phyloP scores from a whole-genome alignment of 1,140 invertebrate genomes.

The Oscheius sp. region DNA sequence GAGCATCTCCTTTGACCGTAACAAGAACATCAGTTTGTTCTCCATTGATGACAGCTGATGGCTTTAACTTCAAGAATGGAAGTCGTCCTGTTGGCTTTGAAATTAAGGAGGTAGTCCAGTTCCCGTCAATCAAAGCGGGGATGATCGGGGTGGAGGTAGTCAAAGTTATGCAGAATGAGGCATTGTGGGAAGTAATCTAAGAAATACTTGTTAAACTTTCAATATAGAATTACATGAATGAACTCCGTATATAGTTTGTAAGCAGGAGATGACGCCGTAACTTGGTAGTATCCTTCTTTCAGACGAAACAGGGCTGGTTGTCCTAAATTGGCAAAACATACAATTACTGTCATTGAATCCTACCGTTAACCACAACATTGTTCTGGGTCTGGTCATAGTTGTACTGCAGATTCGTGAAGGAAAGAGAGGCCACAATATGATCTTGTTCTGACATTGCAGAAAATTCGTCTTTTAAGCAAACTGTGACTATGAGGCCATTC shows the following conservation, averaged over 20 bases:
- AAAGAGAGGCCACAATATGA: neutral
- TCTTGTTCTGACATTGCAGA: neutral
- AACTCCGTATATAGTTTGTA: neutral
- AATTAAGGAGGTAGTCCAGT: constrained; percentile 6
- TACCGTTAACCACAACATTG: constrained; percentile 16
- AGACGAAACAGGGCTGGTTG: constrained; percentile 11
- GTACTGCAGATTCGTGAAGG: constrained; percentile 9
- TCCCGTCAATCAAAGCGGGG: neutral
- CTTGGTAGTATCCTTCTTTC: constrained; percentile 1
- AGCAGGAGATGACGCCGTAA: neutral
- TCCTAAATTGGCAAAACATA: neutral
- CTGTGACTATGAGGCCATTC: neutral
- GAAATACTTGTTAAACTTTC: neutral
- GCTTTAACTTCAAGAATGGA: neutral
- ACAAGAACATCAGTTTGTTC: neutral
- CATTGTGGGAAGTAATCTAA: constrained; percentile 14
- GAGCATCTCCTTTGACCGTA: constrained; percentile 7
- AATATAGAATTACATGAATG: neutral
- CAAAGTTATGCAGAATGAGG: neutral
- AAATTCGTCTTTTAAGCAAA: constrained; percentile 22
- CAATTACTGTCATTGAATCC: neutral
- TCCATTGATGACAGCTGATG: neutral
- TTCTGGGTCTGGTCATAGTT: neutral
- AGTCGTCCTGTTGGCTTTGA: constrained; percentile 2
- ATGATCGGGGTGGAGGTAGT: neutral